phyloP scores from a whole-genome alignment of 2,113 vertebrate genomes.

The Sander vitreus region DNA sequence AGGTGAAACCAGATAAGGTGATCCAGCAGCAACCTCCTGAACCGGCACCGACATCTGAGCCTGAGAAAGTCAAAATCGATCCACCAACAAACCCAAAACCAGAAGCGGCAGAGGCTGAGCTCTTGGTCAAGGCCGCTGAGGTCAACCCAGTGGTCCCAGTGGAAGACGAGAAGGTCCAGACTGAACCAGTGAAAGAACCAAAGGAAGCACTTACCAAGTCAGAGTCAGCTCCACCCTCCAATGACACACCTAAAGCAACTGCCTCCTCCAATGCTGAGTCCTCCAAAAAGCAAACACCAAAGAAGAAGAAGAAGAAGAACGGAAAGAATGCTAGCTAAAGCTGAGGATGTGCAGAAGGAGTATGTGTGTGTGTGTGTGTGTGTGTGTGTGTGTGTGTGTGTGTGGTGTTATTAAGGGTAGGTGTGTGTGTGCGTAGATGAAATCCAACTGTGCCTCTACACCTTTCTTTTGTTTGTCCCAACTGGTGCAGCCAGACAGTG shows the following conservation, averaged over 20 bases:
- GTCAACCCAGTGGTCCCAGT: constrained; percentile 9
- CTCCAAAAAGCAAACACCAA: constrained; percentile 58
- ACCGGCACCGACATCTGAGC: neutral
- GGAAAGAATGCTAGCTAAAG: constrained; percentile 58
- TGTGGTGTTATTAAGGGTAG: no score
- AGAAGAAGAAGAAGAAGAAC: constrained; percentile 79
- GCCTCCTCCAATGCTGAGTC: constrained; percentile 1
- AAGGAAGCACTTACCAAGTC: constrained; percentile 7
- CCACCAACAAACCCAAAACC: constrained; percentile 14
- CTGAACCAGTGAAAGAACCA: neutral
- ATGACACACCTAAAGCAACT: neutral
- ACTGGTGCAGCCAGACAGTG: constrained; percentile 11
- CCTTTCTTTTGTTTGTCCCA: constrained; percentile 24
- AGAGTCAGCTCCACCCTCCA: neutral
- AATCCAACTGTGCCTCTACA: neutral
- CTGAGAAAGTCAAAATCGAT: neutral
- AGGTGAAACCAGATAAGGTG: neutral
- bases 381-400: constrained; percentile 41
- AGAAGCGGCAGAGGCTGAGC: neutral
- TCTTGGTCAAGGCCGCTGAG: neutral
- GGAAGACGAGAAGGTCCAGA: neutral
- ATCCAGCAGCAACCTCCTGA: neutral
- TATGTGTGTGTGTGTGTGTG: constrained; percentile 32
- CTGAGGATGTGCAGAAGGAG: neutral
- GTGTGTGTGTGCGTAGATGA: no score